A percentile compares a stretch with the other conserved stretches of the same genome.
Conservation (phyloP, 1,140 invertebrate species). For the Sinella curviseta region DNA sequence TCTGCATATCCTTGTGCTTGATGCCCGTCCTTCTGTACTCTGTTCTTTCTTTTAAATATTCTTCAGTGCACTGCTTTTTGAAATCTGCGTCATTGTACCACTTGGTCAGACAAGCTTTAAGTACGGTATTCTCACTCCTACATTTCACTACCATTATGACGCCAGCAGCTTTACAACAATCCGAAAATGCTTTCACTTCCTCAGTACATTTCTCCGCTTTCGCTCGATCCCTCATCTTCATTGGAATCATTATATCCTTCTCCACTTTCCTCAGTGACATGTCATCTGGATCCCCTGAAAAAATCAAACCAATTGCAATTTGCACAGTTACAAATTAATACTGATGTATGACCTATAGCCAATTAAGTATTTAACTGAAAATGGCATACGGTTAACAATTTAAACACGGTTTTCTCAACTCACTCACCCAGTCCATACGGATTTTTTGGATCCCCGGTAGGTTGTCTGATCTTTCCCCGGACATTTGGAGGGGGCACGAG, state of each 20-base stretch:
- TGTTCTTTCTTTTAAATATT: conserved; percentile 78
- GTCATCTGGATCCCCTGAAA: conserved; percentile 82
- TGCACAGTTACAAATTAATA: not conserved
- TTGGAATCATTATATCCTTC: conserved; percentile 77
- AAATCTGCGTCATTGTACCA: conserved; percentile 80
- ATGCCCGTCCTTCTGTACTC: conserved; percentile 79
- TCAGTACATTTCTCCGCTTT: conserved; percentile 71
- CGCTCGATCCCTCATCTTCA: conserved; percentile 77
- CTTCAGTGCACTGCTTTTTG: conserved; percentile 68
- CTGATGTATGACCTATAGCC: not conserved
- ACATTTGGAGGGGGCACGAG: not conserved
- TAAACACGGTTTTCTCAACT: not conserved
- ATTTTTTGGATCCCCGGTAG: conserved; percentile 9
- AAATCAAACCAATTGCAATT: not conserved
- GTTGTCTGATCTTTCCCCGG: not conserved
- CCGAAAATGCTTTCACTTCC: conserved; percentile 71
- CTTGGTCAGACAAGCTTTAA: conserved; percentile 69
- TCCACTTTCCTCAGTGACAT: conserved; percentile 77
- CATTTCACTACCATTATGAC: conserved; percentile 73
- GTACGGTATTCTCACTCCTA: conserved; percentile 65
- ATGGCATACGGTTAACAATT: not conserved
- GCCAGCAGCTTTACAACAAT: conserved; percentile 72
- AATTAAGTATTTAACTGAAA: conserved; percentile 1
- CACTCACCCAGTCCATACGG: conserved; percentile 10
- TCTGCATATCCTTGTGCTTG: conserved; percentile 30